phyloP scores from a whole-genome alignment of 2,888 invertebrate species.

The Oscheius myriophilus region DNA sequence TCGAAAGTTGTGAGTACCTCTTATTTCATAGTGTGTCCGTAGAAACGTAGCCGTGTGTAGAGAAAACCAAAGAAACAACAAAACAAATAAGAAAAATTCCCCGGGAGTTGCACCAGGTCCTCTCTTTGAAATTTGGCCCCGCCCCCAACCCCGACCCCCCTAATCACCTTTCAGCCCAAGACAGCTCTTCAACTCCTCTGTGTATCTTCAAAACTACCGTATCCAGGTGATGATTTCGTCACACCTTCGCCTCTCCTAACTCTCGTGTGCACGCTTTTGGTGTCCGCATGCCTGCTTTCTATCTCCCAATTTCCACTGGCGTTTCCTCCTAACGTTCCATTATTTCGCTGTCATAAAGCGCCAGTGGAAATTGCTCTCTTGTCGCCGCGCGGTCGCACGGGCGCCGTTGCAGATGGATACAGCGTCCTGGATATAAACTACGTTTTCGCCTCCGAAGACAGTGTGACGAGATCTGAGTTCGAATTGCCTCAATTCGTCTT shows the following conservation, averaged over 20 bases:
- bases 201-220: no score
- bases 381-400: slow-evolving; percentile 1
- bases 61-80: slow-evolving; percentile 1
- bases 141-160: slow-evolving; percentile 20
- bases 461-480: slow-evolving; percentile 39
- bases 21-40: slow-evolving; percentile 13
- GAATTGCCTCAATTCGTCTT: slow-evolving; percentile 60
- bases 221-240: slow-evolving; percentile 25
- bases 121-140: slow-evolving; percentile 17
- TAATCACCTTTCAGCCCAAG: slow-evolving; percentile 27
- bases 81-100: no score
- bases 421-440: slow-evolving; percentile 59
- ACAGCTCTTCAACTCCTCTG: background rate
- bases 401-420: slow-evolving; percentile 58
- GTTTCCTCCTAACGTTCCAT: no score
- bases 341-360: no score
- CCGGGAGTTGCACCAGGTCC: slow-evolving; percentile 34
- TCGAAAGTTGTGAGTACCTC: slow-evolving; percentile 75
- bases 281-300: slow-evolving; percentile 17
- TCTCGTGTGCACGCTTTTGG: slow-evolving; percentile 24
- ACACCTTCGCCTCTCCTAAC: slow-evolving; percentile 30
- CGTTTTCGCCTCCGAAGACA: slow-evolving; percentile 41
- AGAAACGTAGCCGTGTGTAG: slow-evolving; percentile 32
- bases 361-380: no score
- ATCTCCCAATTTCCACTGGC: slow-evolving; percentile 1